Base-by-base conservation (phyloP, 2,113 vertebrate species). In the Pipa parva region DNA sequence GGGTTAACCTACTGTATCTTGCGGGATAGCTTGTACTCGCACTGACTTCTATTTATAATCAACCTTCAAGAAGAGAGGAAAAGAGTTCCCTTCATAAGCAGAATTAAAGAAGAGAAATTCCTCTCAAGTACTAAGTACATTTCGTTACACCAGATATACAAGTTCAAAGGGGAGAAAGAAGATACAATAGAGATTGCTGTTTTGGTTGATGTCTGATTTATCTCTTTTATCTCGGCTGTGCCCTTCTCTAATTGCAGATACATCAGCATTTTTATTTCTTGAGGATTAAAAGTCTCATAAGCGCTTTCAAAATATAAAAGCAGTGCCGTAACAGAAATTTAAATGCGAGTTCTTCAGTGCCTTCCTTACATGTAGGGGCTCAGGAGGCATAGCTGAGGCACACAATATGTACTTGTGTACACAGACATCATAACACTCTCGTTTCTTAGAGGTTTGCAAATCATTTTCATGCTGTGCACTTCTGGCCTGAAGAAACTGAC, bases 201-300 rank as follows among this genome's bases (percentile, higher is more conserved):
- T 70, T 60, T 70, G 66, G 58, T 70, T 70, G 66, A 70, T 70
- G 66, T 70, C 66, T 61, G 66, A 70, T 54, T 70, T 54, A 60
- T 70, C 66, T 31, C 49, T 70, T 70, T 70, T 58, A 70, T 70
- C 66, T 45, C 46, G 10, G 48, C 45, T 45, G 54, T 61, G 66
- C 66, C n/a, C 66, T 61, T 70, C 51, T 49, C 49, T 70, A 50
- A 61, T 70, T 70, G 57, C 33, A 54, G 39, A 57, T 54, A 70
- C 66, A 70, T 51, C 54, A 28, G 57, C 66, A 52, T 60, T 60
- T 60, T 13, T 15, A 52, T 55, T 61, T 45, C 48, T 54, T 52
- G 66, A 28, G 66, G 66, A 61, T 70, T 54, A 54, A 61, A 70
- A 51, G 31, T 70, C 49, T 54, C 37, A 33, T 29, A 61, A 70